Conservation (phyloP, 2,113 vertebrate genomes). For the Cephalopterus ornatus region DNA sequence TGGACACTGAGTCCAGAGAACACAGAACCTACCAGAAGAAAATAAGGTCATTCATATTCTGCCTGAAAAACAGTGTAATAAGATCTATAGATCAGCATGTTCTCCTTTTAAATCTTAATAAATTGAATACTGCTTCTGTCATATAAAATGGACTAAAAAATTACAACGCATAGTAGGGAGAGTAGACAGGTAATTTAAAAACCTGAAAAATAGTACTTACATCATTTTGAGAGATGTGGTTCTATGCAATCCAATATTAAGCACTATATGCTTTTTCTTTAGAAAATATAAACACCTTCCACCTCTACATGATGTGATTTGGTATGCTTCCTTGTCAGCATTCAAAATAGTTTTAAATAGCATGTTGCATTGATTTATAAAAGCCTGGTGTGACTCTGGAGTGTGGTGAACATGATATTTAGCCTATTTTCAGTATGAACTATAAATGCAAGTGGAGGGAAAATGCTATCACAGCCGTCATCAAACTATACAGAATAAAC, state of each 20-base stretch:
- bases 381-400: not conserved
- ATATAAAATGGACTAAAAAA: not conserved
- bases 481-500: not conserved
- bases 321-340: not conserved
- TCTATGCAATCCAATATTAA: not conserved
- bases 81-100: not conserved
- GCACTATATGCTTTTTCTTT: not conserved
- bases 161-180: not conserved
- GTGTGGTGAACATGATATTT: not conserved
- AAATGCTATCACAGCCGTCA: not conserved
- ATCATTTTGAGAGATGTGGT: not conserved
- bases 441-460: not conserved
- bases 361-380: not conserved
- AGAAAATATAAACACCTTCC: not conserved
- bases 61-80: not conserved
- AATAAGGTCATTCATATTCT: not conserved
- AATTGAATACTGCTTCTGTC: not conserved
- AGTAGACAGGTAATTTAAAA: not conserved
- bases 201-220: not conserved
- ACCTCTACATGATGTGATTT: not conserved
- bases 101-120: conserved; percentile 21
- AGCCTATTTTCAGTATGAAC: not conserved
- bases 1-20: not conserved
- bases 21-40: not conserved
- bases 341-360: not conserved